Percentiles rank a stretch among this genome's conserved stretches.
Evolutionary conservation across 2,113 vertebrate species (phyloP).

Genomic region (Ictalurus furcatus): DNA sequence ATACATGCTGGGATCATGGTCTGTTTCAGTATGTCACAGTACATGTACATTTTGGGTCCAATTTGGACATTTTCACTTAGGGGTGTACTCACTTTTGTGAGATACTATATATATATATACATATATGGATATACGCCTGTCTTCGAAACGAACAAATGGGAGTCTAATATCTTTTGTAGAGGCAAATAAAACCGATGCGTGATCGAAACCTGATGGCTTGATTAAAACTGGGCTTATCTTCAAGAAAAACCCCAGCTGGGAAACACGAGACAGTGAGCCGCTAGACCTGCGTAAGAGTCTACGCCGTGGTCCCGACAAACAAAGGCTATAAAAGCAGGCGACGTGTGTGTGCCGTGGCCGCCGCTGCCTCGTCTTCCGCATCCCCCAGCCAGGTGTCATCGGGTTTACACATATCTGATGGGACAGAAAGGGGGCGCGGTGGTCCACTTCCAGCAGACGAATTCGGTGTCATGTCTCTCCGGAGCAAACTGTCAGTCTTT

Average conservation of each 20-base stretch:
- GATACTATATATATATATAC: too few species aligned
- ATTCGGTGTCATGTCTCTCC: conserved; percentile 71
- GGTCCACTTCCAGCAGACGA: conserved; percentile 65
- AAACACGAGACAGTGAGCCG: background rate
- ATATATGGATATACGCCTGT: background rate
- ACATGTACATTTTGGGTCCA: too few species aligned
- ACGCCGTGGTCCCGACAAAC: conserved; percentile 27
- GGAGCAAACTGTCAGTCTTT: conserved; percentile 76
- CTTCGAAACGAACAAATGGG: background rate
- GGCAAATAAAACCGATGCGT: background rate
- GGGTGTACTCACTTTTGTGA: too few species aligned
- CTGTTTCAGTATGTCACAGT: too few species aligned
- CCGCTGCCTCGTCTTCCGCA: conserved; percentile 46
- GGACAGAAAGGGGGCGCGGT: conserved; percentile 64
- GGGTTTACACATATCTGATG: conserved; percentile 59
- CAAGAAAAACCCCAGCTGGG: background rate
- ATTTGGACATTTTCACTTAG: too few species aligned
- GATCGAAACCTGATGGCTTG: conserved; percentile 13
- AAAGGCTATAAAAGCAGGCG: conserved; percentile 37
- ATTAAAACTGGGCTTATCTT: conserved; percentile 1
- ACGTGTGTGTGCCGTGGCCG: conserved; percentile 29
- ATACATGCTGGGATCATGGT: too few species aligned
- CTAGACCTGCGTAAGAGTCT: conserved; percentile 23
- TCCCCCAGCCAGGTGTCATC: conserved; percentile 56
- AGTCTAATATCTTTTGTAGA: background rate